Base-by-base conservation (phyloP, 92 coral and sea anemone genomes). In the Parazoanthus atlanticus region DNA sequence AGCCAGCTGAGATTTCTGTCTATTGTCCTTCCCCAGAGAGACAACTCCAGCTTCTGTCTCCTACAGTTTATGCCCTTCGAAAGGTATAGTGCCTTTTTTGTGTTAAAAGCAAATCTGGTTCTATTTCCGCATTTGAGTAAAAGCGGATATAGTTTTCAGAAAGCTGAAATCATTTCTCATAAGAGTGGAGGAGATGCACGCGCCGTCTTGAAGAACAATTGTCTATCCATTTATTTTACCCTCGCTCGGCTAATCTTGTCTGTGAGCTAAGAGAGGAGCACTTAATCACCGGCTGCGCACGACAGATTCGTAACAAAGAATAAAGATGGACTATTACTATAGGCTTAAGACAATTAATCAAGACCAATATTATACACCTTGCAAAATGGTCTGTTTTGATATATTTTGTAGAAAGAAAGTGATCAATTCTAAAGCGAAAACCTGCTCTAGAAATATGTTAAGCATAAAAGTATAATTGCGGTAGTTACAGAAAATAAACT, bases 61-160 rank as follows among this genome's bases (percentile, higher is more conserved):
- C 78, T 74, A 34, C 23, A 38, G 38, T 74, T 74, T 74, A 25
- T 23, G n/a, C 29, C 47, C 46, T 74, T 74, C 23, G 43, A 33
- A 29, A 71, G 8, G 31, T 29, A 71, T 30, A 29, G 34, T 29
- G 78, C 46, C 41, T 38, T 7, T n/a, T 74, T 21, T 23, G 29
- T 74, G 41, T 74, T 74, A 74, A 74, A 74, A 34, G 78, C 78
- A 74, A 32, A 38, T 74, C 41, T 16, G 69, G 17, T 71, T 71
- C 25, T 74, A 5, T 74, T 74, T 74, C 26, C 78, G 78, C 78
- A 17, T 74, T 74, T 21, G 47, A 74, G 78, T 74, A 74, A 33
- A 74, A 74, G 43, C 78, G 78, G 78, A 74, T 38, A 19, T 38
- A 74, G 25, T 38, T 74, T 74, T 34, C 12, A 32, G 19, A 31